These are phyloP conservation scores for Botrylloides violaceus DNA, from an alignment of 23 tunicate genomes.

Conservation along the genomic window DNA sequence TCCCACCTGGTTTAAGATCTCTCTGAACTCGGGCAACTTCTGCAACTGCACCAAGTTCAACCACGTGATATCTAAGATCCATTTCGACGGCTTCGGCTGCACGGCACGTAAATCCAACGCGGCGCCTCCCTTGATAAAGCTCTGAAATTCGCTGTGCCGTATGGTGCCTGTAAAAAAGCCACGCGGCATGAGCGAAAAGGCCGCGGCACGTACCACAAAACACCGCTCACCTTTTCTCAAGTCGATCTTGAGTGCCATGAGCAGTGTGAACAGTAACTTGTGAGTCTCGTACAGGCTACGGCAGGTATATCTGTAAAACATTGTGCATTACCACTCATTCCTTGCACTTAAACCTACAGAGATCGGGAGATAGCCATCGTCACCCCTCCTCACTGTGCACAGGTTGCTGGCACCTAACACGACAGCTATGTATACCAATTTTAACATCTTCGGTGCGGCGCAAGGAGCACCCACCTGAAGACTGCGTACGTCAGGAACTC, in stretches of 20 bases:
- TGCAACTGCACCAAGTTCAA: constrained; percentile 90
- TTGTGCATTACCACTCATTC: too few relatives aligned
- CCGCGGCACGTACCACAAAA: neutral
- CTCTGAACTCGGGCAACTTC: constrained; percentile 95
- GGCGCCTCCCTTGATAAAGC: constrained; percentile 98
- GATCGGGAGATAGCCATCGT: too few relatives aligned
- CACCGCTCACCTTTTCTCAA: constrained; percentile 43
- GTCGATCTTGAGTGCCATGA: constrained; percentile 91
- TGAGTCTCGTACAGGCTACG: constrained; percentile 87
- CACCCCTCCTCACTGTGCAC: too few relatives aligned
- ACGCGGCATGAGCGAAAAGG: neutral
- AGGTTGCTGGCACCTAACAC: too few relatives aligned
- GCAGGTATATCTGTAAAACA: constrained; percentile 73
- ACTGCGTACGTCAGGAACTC: constrained; percentile 75
- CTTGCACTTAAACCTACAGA: too few relatives aligned
- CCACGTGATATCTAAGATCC: constrained; percentile 98
- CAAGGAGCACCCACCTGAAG: constrained; percentile 41
- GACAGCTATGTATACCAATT: too few relatives aligned
- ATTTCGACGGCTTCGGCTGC: constrained; percentile 84
- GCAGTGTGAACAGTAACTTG: constrained; percentile 85
- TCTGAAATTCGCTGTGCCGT: constrained; percentile 82
- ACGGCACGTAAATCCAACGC: constrained; percentile 91
- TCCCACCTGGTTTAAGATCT: constrained; percentile 91
- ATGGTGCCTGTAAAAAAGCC: constrained; percentile 35
- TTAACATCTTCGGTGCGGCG: too few relatives aligned